Base-by-base conservation (phyloP, 1,140 invertebrate genomes). In the Conopomorpha cramerella region DNA sequence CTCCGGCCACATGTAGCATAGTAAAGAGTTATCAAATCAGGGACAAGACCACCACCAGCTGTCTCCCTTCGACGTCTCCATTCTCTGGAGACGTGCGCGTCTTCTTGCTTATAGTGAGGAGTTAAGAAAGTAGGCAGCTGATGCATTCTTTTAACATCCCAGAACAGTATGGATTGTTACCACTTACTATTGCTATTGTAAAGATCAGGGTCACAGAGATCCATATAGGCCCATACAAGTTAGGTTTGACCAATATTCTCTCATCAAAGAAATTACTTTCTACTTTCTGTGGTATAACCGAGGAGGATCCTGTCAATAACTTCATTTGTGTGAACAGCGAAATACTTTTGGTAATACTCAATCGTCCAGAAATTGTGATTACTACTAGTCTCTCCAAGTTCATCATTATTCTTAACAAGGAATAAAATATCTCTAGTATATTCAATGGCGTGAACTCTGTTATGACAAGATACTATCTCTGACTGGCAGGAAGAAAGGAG, bases 171-270 rank as follows among this genome's bases (percentile, higher is more conserved):
- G 92, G 87, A 38, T 98, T 81, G 68, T 99, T 98, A 27, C 94
- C 95, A 71, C 90, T 92, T 17, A 99, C 93, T n/a, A n/a, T n/a
- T 2, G 92, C 95, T 57, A 95, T 95, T 2, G 92, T 87, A 62
- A 98, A 97, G 34, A 86, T 83, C 55, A 99, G 68, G 2, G 95
- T 98, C 3, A 92, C 81, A 50, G 92, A 91, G 41, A 98, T 91
- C 96, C 96, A 98, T 64, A 98, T 93, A n/a, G 96, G 96, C 0
- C 95, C 96, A 80, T 98, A 98, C 0, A 98, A 70, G 78, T 99
- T 96, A 4, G 96, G 95, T 74, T 95, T 96, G 2, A 87, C 86
- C 51, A 89, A 83, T 41, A 98, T 93, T 38, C 90, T 84, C 26
- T 89, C 81, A 57, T 92, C 81, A 39, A 97, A 84, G 61, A 90